These are phyloP conservation scores for Conistra vaccinii DNA, from an alignment of 2,888 invertebrate genomes.

Conservation along the genomic window DNA sequence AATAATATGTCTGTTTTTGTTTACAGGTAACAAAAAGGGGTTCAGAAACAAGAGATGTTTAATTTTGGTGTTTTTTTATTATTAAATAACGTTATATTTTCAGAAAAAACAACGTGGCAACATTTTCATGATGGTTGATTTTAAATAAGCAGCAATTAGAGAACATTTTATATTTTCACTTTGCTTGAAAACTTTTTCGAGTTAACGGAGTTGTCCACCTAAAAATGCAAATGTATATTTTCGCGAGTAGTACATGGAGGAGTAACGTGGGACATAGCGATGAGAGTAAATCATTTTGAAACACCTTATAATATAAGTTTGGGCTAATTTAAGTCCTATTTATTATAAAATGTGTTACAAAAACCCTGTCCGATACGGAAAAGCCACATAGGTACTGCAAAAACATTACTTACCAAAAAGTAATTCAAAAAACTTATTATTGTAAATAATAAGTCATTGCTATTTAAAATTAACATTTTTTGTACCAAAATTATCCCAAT, in stretches of 20 bases:
- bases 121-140: slow-evolving; percentile 10
- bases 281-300: slow-evolving; percentile 15
- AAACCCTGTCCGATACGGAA: too few relatives aligned
- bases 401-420: too few relatives aligned
- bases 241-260: slow-evolving; percentile 26
- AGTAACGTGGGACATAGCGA: neutral
- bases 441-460: too few relatives aligned
- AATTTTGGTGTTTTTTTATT: neutral
- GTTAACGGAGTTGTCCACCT: slow-evolving; percentile 22
- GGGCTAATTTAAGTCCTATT: slow-evolving; percentile 2
- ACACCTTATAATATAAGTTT: slow-evolving; percentile 3
- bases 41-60: neutral
- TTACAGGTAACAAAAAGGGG: neutral
- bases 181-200: slow-evolving; percentile 32
- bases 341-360: too few relatives aligned
- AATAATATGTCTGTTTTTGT: slow-evolving; percentile 3
- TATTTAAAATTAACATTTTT: too few relatives aligned
- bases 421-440: too few relatives aligned
- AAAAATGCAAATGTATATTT: slow-evolving; percentile 51
- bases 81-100: neutral
- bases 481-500: too few relatives aligned
- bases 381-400: too few relatives aligned
- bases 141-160: slow-evolving; percentile 29
- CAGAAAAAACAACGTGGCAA: neutral
- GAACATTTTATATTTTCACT: slow-evolving; percentile 19